Percentiles rank a stretch among this genome's conserved stretches.
phyloP scores from a whole-genome alignment of 2,888 invertebrate species.

The Cataglyphis rosenhaueri region DNA sequence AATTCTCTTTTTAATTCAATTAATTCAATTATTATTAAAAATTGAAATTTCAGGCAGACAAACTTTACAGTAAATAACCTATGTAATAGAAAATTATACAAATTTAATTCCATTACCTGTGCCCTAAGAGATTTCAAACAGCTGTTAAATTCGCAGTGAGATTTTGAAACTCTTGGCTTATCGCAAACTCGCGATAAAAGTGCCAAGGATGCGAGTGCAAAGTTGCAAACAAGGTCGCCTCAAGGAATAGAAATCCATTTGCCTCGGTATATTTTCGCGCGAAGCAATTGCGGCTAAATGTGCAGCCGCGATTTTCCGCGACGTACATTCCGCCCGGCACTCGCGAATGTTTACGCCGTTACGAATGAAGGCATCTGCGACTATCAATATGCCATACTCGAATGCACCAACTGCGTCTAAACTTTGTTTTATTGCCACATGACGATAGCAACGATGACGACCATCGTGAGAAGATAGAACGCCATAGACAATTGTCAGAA shows the following conservation, averaged over 20 bases:
- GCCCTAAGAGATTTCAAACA: conserved; percentile 3
- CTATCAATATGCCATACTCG: conserved; percentile 66
- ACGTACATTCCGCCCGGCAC: conserved; percentile 3
- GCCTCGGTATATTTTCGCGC: conserved; percentile 46
- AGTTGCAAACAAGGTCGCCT: conserved; percentile 6
- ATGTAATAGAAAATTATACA: not conserved
- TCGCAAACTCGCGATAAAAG: conserved; percentile 29
- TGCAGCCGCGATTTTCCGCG: conserved; percentile 31
- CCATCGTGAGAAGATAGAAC: not conserved
- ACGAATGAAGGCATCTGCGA: conserved; percentile 55
- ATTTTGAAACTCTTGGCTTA: conserved; percentile 38
- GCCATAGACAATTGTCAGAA: not conserved
- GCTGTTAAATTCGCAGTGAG: not conserved
- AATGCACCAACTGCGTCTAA: not conserved
- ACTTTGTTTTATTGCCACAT: conserved; percentile 17
- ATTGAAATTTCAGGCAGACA: not conserved
- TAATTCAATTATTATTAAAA: too few relatives aligned
- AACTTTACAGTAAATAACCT: conserved; percentile 23
- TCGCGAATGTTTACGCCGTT: conserved; percentile 67
- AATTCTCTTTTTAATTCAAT: not conserved
- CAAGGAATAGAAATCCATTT: conserved; percentile 15
- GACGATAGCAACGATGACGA: not conserved
- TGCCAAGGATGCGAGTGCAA: conserved; percentile 5
- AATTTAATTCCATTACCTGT: conserved; percentile 8
- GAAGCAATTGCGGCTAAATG: conserved; percentile 23